phyloP scores from a whole-genome alignment of 2,888 invertebrate genomes.

The Agonopterix subpropinquella region DNA sequence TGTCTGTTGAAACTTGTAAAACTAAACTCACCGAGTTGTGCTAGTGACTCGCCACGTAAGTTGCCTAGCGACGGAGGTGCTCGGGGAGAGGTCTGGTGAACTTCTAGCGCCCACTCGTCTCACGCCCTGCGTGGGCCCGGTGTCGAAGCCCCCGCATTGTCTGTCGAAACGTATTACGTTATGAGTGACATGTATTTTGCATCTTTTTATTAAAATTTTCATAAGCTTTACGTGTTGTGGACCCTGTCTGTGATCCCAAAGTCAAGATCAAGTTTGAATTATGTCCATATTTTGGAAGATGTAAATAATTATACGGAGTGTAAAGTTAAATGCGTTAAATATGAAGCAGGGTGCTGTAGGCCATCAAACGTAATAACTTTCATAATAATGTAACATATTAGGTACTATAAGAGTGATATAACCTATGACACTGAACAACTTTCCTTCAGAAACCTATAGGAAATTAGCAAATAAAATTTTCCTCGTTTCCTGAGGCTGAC shows the following conservation, averaged over 20 bases:
- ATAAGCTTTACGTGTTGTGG: background rate
- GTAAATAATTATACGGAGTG: no score
- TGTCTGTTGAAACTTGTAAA: constrained; percentile 36
- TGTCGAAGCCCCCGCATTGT: constrained; percentile 63
- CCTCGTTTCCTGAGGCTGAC: no score
- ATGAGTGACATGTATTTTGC: no score
- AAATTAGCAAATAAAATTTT: no score
- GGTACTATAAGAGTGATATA: no score
- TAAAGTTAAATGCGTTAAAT: no score
- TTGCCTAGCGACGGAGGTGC: constrained; percentile 46
- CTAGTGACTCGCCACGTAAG: constrained; percentile 63
- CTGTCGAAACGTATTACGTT: constrained; percentile 20
- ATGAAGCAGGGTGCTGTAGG: no score
- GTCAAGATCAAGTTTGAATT: no score
- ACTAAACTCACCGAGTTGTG: constrained; percentile 30
- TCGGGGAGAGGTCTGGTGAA: constrained; percentile 58
- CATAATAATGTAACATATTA: no score
- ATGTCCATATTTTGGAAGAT: background rate
- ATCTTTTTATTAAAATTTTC: background rate
- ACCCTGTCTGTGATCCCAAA: background rate
- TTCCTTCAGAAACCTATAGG: no score
- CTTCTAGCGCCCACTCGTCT: constrained; percentile 50
- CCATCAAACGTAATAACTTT: no score
- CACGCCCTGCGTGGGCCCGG: constrained; percentile 42
- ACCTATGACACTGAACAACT: no score